phyloP scores from a whole-genome alignment of 2,113 vertebrate species.

The Cyanoderma ruficeps region DNA sequence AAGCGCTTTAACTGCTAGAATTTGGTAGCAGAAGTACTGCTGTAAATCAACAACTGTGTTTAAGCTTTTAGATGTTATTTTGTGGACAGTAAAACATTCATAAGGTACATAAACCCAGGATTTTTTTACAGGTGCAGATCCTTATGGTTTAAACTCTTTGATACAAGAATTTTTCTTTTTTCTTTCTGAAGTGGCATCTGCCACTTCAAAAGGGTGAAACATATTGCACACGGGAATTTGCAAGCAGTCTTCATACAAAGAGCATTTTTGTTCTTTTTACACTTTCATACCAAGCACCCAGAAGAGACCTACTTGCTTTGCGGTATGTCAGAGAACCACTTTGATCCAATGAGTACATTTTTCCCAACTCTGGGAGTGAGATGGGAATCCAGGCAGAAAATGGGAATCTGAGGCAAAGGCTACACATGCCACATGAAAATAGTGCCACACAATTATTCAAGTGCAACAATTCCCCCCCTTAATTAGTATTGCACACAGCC shows the following conservation, averaged over 20 bases:
- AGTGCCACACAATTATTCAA: not conserved
- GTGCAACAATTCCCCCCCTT: not conserved
- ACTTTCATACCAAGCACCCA: not conserved
- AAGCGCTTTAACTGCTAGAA: not conserved
- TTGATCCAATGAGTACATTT: constrained; percentile 33
- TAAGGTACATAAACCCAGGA: not conserved
- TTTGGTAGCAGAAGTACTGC: not conserved
- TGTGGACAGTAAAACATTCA: not conserved
- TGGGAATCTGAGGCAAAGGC: not conserved
- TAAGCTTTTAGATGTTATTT: not conserved
- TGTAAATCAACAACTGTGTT: not conserved
- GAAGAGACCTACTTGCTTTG: constrained; percentile 15
- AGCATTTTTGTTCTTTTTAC: not conserved
- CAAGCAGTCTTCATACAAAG: not conserved
- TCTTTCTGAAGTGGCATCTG: not conserved
- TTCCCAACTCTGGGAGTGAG: not conserved
- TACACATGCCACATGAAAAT: not conserved
- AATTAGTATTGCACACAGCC: not conserved
- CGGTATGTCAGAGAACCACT: constrained; percentile 48
- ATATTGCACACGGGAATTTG: not conserved
- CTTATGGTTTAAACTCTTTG: not conserved
- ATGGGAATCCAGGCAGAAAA: not conserved
- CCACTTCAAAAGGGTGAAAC: not conserved
- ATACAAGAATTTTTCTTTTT: not conserved
- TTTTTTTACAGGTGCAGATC: not conserved